These are phyloP conservation scores for Pristionchus arcanus DNA, from an alignment of 2,888 invertebrate species.

Conservation along the genomic window DNA sequence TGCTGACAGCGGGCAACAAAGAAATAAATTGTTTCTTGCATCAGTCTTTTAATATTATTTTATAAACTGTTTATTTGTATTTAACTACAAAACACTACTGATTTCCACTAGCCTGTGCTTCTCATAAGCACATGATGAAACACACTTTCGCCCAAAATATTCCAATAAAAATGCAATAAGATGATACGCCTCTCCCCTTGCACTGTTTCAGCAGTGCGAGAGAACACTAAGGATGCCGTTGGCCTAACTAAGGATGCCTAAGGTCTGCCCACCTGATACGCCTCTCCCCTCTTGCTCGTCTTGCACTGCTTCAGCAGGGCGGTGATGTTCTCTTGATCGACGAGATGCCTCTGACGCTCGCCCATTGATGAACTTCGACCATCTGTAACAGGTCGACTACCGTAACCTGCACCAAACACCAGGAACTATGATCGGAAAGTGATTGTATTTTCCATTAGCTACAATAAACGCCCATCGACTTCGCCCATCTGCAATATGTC, in stretches of 20 bases:
- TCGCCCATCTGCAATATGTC: no score
- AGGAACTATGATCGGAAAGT: not conserved
- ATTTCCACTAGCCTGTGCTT: not conserved
- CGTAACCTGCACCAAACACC: not conserved
- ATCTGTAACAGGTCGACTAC: constrained; percentile 34
- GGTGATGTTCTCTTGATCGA: constrained; percentile 51
- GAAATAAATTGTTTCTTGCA: not conserved
- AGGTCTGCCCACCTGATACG: constrained; percentile 48
- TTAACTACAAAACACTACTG: not conserved
- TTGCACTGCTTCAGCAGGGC: constrained; percentile 54
- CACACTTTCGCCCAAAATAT: not conserved
- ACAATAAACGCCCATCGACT: no score
- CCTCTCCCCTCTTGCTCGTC: constrained; percentile 29
- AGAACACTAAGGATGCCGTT: no score
- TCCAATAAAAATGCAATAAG: no score
- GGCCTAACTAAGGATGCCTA: no score
- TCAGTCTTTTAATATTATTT: not conserved
- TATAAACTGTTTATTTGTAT: not conserved
- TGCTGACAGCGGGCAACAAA: not conserved
- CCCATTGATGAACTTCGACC: constrained; percentile 27
- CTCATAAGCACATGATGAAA: not conserved
- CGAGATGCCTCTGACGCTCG: not conserved
- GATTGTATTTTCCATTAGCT: not conserved
- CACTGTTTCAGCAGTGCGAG: constrained; percentile 46
- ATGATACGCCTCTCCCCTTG: constrained; percentile 44